Percentiles rank a stretch among this genome's conserved stretches.
Evolutionary conservation across 2,797 vertebrate species (phyloP).

Genomic region (Pelodytes ibericus): DNA sequence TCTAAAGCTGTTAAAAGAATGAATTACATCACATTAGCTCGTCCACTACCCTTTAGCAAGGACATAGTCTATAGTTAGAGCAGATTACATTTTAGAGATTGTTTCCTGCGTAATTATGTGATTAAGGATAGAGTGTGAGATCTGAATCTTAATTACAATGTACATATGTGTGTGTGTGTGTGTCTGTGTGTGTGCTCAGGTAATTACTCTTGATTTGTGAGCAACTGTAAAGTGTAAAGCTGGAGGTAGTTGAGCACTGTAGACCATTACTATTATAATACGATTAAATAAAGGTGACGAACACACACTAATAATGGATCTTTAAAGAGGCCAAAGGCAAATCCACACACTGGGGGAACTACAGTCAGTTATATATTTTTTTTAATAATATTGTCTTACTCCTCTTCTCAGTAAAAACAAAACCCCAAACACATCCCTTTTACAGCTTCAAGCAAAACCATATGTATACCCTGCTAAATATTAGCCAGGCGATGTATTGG

Average conservation of each 20-base stretch:
- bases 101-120: conserved; percentile 34
- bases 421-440: too few relatives aligned
- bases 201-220: neutral
- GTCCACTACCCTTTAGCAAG: conserved; percentile 13
- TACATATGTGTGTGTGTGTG: neutral
- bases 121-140: conserved; percentile 20
- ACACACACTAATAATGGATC: conserved; percentile 1
- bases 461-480: too few relatives aligned
- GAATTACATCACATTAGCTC: neutral
- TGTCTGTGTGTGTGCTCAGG: neutral
- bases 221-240: too few relatives aligned
- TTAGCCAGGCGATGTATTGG: neutral
- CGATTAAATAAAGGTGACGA: neutral
- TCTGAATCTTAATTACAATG: conserved; percentile 15
- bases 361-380: too few relatives aligned
- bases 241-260: too few relatives aligned
- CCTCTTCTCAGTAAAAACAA: too few relatives aligned
- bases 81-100: neutral
- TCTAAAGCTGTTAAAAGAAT: neutral
- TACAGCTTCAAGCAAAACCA: too few relatives aligned
- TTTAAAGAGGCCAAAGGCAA: too few relatives aligned
- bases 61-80: conserved; percentile 11
- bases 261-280: too few relatives aligned
- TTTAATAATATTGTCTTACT: too few relatives aligned
- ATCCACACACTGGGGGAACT: too few relatives aligned